Percentiles rank a stretch among this genome's conserved stretches.
Evolutionary conservation across 2,888 invertebrate genomes (phyloP).

Genomic region (Aphodius sticticus): DNA sequence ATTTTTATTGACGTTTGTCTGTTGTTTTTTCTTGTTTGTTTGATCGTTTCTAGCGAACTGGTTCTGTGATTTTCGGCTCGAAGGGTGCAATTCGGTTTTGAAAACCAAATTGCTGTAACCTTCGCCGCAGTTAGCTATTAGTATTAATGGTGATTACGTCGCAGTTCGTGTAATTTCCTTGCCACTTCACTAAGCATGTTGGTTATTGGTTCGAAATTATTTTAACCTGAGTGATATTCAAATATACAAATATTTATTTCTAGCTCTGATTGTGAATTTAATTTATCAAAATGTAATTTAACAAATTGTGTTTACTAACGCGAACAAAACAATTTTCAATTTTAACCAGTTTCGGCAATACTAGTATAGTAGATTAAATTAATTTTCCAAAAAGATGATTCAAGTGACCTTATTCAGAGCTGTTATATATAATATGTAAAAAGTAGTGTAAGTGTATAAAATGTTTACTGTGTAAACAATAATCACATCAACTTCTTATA

Average conservation of each 20-base stretch:
- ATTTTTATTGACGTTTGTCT: conserved; percentile 21
- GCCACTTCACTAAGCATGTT: conserved; percentile 5
- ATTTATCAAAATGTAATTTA: conserved; percentile 7
- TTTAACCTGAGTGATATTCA: conserved; percentile 26
- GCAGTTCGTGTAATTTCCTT: conserved; percentile 15
- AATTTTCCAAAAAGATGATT: background rate
- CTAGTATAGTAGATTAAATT: background rate
- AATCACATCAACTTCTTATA: conserved; percentile 9
- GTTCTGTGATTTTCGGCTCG: background rate
- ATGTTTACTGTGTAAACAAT: conserved; percentile 26
- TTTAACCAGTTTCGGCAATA: background rate
- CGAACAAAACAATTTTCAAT: background rate
- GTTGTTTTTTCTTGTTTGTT: conserved; percentile 5
- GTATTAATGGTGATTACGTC: background rate
- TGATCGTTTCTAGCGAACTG: background rate
- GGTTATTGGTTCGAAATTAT: conserved; percentile 23
- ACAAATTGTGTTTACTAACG: background rate
- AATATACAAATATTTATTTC: conserved; percentile 23
- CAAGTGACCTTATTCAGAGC: conserved; percentile 8
- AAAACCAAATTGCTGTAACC: background rate
- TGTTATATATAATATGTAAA: conserved; percentile 8
- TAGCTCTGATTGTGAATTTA: conserved; percentile 4
- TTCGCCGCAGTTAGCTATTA: background rate
- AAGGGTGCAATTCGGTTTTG: too few species aligned
- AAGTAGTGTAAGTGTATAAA: background rate